Conservation (phyloP, 2,888 invertebrate genomes). For the Cremastinae sp. region DNA sequence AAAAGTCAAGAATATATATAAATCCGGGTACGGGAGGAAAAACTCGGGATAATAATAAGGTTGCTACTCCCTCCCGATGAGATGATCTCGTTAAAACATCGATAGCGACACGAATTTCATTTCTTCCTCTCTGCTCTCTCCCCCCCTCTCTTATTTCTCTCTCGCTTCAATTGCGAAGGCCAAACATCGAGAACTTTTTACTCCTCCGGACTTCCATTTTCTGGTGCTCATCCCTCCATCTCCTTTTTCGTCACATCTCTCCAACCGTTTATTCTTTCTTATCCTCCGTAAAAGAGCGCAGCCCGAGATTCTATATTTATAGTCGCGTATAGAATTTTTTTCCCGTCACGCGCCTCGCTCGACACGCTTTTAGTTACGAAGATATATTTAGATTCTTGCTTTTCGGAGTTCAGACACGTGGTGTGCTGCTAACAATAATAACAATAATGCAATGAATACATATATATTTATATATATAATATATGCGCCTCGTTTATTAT, state of each 20-base stretch:
- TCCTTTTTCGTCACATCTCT: background rate
- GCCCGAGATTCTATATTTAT: slow-evolving; percentile 4
- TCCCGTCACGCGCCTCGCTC: slow-evolving; percentile 31
- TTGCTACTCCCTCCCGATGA: slow-evolving; percentile 1
- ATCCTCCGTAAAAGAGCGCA: background rate
- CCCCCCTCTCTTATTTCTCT: no score
- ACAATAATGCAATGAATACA: no score
- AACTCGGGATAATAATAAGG: slow-evolving; percentile 12
- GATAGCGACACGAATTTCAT: slow-evolving; percentile 20
- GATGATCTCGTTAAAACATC: slow-evolving; percentile 35
- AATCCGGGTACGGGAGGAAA: background rate
- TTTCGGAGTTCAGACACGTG: slow-evolving; percentile 55
- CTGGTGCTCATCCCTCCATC: background rate
- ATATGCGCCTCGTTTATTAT: no score
- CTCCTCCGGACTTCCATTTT: slow-evolving; percentile 1
- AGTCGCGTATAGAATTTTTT: slow-evolving; percentile 4
- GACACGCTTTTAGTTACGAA: slow-evolving; percentile 22
- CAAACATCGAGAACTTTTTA: slow-evolving; percentile 8
- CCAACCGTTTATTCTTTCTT: background rate
- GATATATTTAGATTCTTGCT: slow-evolving; percentile 51
- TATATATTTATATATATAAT: slow-evolving; percentile 1
- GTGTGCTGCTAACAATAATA: no score
- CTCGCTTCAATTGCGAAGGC: background rate
- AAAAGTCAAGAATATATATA: slow-evolving; percentile 14
- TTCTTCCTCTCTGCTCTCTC: background rate